Conservation (phyloP, 2,888 invertebrate species). For the Synergus gifuensis region DNA sequence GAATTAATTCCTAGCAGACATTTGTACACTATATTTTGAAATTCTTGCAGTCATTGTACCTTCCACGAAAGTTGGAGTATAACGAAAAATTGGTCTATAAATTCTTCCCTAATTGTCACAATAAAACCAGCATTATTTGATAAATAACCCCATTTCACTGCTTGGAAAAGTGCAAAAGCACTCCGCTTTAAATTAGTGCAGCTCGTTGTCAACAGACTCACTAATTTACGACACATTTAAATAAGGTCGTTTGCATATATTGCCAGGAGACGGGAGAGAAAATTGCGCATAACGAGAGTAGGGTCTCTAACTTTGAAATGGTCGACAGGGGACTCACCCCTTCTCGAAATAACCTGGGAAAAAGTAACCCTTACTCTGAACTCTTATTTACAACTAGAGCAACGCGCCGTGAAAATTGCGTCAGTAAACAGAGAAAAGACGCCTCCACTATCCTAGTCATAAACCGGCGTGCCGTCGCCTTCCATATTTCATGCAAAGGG, state of each 20-base stretch:
- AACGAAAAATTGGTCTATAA: constrained; percentile 1
- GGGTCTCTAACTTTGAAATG: constrained; percentile 33
- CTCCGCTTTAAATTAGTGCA: constrained; percentile 17
- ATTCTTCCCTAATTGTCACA: constrained; percentile 9
- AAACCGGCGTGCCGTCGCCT: constrained; percentile 55
- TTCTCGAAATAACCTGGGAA: constrained; percentile 55
- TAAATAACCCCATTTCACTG: constrained; percentile 6
- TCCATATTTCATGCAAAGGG: constrained; percentile 70
- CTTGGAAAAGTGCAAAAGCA: neutral
- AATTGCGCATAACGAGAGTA: constrained; percentile 40
- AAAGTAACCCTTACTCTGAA: constrained; percentile 67
- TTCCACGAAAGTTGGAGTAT: neutral
- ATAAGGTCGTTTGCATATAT: constrained; percentile 31
- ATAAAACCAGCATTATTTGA: neutral
- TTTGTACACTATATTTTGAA: neutral
- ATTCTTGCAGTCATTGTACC: neutral
- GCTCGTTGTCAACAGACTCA: constrained; percentile 25
- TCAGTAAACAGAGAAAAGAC: constrained; percentile 53
- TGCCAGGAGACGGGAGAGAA: neutral
- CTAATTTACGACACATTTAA: constrained; percentile 33
- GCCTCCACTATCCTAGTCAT: constrained; percentile 54
- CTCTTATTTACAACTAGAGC: constrained; percentile 75
- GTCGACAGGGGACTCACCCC: constrained; percentile 49
- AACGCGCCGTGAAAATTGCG: constrained; percentile 60
- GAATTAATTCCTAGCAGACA: neutral